A percentile compares a stretch with the other conserved stretches of the same genome.
These are phyloP conservation scores for Octodonta nipae DNA, from an alignment of 2,888 invertebrate species.

Conservation along the genomic window DNA sequence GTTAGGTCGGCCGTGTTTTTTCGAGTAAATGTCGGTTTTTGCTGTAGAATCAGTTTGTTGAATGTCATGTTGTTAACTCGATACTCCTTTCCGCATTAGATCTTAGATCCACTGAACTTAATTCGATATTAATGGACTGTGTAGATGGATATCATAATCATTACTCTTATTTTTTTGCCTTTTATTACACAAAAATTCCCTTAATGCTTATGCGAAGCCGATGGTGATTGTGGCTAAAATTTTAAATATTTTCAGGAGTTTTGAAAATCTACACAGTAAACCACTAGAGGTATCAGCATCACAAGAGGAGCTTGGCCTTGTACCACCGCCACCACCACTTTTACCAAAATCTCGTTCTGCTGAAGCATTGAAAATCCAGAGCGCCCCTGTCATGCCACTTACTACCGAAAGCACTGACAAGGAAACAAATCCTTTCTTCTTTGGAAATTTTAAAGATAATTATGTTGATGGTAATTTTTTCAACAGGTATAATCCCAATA, in stretches of 20 bases:
- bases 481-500: constrained; percentile 27
- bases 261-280: constrained; percentile 26
- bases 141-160: no score
- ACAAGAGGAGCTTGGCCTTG: constrained; percentile 19
- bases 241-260: constrained; percentile 26
- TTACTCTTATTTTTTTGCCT: no score
- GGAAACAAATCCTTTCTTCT: constrained; percentile 28
- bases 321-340: constrained; percentile 14
- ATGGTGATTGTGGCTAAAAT: no score
- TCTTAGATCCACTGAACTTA: no score
- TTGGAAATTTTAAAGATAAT: constrained; percentile 24
- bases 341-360: constrained; percentile 3
- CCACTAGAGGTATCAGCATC: constrained; percentile 22
- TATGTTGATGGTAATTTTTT: constrained; percentile 27
- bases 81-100: no score
- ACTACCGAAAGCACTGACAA: constrained; percentile 5
- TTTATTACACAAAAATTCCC: no score
- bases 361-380: not conserved
- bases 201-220: no score
- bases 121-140: no score
- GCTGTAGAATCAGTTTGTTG: no score
- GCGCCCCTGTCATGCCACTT: constrained; percentile 1
- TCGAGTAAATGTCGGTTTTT: no score
- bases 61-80: no score
- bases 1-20: no score